These are phyloP conservation scores for Ceratina calcarata DNA, from an alignment of 1,140 invertebrate genomes.

Conservation along the genomic window DNA sequence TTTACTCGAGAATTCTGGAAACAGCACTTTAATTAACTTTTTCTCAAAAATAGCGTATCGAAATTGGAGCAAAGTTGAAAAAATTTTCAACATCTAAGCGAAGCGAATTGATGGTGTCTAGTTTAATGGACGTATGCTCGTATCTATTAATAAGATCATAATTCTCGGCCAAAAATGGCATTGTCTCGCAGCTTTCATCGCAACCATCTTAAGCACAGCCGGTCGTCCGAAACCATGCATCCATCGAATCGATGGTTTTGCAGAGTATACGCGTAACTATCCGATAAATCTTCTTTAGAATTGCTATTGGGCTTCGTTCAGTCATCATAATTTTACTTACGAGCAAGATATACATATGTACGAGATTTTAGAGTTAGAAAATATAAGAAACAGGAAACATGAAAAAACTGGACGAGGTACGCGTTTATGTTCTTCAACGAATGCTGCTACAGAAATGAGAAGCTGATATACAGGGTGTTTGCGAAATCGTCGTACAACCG, in stretches of 20 bases:
- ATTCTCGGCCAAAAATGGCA: not conserved
- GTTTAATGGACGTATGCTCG: not conserved
- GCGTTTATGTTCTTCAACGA: too few relatives aligned
- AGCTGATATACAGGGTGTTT: too few relatives aligned
- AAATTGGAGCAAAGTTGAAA: too few relatives aligned
- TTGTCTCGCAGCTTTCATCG: constrained; percentile 7
- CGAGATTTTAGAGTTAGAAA: not conserved
- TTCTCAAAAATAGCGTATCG: not conserved
- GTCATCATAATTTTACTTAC: not conserved
- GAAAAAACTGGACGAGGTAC: not conserved
- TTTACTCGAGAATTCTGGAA: not conserved
- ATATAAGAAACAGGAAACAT: not conserved
- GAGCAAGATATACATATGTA: not conserved
- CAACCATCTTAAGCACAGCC: constrained; percentile 1
- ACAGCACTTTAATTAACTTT: not conserved
- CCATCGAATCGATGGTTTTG: constrained; percentile 3
- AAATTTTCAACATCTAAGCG: too few relatives aligned
- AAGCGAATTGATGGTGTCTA: not conserved
- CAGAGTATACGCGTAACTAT: not conserved
- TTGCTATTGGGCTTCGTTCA: not conserved
- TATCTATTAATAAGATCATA: not conserved
- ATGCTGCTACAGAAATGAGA: too few relatives aligned
- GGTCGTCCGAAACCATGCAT: not conserved
- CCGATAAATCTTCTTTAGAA: constrained; percentile 21
- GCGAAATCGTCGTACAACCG: too few relatives aligned